phyloP scores from a whole-genome alignment of 2,113 vertebrate species.

The Gadus macrocephalus region DNA sequence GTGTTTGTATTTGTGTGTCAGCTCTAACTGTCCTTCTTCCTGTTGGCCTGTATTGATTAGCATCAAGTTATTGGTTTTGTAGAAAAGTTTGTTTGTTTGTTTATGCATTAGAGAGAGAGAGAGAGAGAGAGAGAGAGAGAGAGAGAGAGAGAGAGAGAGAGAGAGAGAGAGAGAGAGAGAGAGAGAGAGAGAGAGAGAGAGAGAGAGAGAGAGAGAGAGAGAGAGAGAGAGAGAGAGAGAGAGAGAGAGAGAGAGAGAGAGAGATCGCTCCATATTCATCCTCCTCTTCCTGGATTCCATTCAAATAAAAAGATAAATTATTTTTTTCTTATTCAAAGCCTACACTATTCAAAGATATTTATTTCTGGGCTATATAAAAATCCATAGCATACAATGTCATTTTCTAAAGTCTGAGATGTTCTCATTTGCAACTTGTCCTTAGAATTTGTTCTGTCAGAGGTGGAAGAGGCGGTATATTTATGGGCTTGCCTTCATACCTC shows the following conservation, averaged over 20 bases:
- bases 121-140: not conserved
- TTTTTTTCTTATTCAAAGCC: too few species aligned
- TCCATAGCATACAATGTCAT: too few species aligned
- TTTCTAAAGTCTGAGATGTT: not conserved
- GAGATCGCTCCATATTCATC: too few species aligned
- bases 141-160: not conserved
- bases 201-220: not conserved
- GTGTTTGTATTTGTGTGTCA: not conserved
- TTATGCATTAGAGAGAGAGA: constrained; percentile 1
- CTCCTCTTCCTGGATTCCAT: too few species aligned
- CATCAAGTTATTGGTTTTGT: not conserved
- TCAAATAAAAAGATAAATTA: too few species aligned
- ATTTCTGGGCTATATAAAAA: too few species aligned
- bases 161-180: not conserved
- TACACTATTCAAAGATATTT: too few species aligned
- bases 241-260: not conserved
- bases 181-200: not conserved
- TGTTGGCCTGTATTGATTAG: not conserved
- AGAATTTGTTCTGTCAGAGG: constrained; percentile 41
- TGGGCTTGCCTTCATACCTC: constrained; percentile 63
- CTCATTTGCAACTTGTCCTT: constrained; percentile 18
- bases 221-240: not conserved
- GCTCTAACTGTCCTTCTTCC: not conserved
- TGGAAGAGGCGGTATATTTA: constrained; percentile 58
- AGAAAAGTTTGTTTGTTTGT: not conserved